phyloP scores from a whole-genome alignment of 2,113 vertebrate species.

The Diadophis punctatus region DNA sequence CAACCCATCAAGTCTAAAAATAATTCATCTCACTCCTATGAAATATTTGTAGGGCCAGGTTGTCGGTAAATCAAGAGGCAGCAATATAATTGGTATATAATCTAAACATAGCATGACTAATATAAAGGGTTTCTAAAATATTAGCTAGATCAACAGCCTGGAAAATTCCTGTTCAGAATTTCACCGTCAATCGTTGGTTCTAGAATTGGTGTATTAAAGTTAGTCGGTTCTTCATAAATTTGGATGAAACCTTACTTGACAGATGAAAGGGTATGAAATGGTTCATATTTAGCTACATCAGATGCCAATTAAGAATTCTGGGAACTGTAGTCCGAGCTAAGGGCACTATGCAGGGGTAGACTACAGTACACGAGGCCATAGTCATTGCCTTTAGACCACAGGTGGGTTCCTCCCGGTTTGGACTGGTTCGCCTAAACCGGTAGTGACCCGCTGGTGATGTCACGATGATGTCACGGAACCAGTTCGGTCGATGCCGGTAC shows the following conservation, averaged over 20 bases:
- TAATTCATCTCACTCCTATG: background rate
- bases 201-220: background rate
- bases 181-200: background rate
- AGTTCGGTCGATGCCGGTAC: too few species aligned
- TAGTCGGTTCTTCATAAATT: background rate
- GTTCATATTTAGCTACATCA: background rate
- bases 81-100: background rate
- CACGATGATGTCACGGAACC: too few species aligned
- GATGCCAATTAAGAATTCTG: background rate
- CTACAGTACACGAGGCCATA: background rate
- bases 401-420: too few species aligned
- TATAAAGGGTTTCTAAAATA: background rate
- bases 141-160: background rate
- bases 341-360: background rate
- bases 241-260: background rate
- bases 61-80: background rate
- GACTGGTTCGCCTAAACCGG: too few species aligned
- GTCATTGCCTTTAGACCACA: background rate
- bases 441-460: too few species aligned
- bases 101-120: background rate
- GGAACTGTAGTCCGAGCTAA: background rate
- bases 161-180: background rate
- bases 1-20: background rate
- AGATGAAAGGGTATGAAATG: background rate
- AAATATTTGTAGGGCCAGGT: background rate